Evolutionary conservation across 2,888 invertebrate genomes (phyloP).

Genomic region (Cartodere bifasciata): DNA sequence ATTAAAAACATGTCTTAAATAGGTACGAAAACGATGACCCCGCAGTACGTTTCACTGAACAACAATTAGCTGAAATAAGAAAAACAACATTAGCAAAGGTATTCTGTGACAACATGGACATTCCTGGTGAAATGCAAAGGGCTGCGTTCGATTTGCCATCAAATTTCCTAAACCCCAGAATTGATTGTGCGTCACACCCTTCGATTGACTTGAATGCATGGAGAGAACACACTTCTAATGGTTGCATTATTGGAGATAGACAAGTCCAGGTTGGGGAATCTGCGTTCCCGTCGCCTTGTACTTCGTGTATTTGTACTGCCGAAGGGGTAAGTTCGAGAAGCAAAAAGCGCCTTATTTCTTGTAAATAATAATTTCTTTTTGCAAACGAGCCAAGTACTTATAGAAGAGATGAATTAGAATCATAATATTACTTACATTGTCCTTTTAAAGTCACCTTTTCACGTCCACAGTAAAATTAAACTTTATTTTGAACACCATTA

Average conservation of each 20-base stretch:
- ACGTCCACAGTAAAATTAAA: conserved; percentile 2
- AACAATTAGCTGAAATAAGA: conserved; percentile 77
- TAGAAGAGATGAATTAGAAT: too few species aligned
- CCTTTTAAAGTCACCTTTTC: conserved; percentile 4
- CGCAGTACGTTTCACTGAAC: conserved; percentile 66
- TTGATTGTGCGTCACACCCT: conserved; percentile 71
- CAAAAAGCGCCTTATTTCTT: background rate
- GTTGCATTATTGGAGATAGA: conserved; percentile 70
- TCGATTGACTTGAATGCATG: conserved; percentile 71
- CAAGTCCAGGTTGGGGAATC: conserved; percentile 70
- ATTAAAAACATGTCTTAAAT: too few species aligned
- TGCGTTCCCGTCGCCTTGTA: conserved; percentile 82
- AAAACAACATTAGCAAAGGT: conserved; percentile 76
- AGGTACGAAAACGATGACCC: conserved; percentile 81
- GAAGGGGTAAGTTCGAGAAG: conserved; percentile 58
- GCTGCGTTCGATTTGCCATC: conserved; percentile 84
- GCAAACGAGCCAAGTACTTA: too few species aligned
- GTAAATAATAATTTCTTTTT: too few species aligned
- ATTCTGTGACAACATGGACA: conserved; percentile 82
- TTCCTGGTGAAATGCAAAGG: conserved; percentile 73
- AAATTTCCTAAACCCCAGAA: conserved; percentile 80
- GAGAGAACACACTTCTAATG: conserved; percentile 56
- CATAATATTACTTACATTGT: too few species aligned
- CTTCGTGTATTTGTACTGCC: conserved; percentile 73
- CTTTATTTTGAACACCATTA: too few species aligned